A percentile compares a stretch with the other conserved stretches of the same genome.
phyloP scores from a whole-genome alignment of 2,888 invertebrate genomes.

The Meghimatium bilineatum region DNA sequence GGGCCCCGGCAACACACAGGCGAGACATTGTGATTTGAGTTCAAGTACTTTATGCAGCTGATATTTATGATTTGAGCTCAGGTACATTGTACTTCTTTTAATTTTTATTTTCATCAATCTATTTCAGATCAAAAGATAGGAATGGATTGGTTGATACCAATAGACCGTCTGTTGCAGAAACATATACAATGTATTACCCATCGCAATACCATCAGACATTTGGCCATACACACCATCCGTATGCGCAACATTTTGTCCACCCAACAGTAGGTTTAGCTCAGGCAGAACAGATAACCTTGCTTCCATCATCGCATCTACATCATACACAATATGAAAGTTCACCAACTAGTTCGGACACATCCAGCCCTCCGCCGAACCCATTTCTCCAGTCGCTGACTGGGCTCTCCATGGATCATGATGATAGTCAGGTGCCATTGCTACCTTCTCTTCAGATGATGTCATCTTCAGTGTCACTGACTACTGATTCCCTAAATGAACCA shows the following conservation, averaged over 20 bases:
- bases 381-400: not conserved
- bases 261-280: not conserved
- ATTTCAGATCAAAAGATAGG: not conserved
- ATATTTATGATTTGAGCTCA: too few relatives aligned
- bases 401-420: constrained; percentile 4
- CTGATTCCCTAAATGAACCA: constrained; percentile 11
- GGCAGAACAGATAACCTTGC: not conserved
- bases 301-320: constrained; percentile 54
- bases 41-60: too few relatives aligned
- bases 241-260: not conserved
- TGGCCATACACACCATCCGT: not conserved
- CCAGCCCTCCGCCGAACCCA: constrained; percentile 65
- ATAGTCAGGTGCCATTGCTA: constrained; percentile 19
- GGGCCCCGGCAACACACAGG: too few relatives aligned
- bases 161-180: not conserved
- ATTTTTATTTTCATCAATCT: not conserved
- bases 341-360: constrained; percentile 66
- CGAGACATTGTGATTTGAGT: too few relatives aligned
- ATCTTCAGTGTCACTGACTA: not conserved
- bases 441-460: constrained; percentile 16
- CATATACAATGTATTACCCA: constrained; percentile 20
- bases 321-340: constrained; percentile 46
- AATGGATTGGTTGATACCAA: constrained; percentile 38
- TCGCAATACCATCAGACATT: not conserved
- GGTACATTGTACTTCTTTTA: too few relatives aligned